phyloP scores from a whole-genome alignment of 2,113 vertebrate species.

The Hymenochirus boettgeri region DNA sequence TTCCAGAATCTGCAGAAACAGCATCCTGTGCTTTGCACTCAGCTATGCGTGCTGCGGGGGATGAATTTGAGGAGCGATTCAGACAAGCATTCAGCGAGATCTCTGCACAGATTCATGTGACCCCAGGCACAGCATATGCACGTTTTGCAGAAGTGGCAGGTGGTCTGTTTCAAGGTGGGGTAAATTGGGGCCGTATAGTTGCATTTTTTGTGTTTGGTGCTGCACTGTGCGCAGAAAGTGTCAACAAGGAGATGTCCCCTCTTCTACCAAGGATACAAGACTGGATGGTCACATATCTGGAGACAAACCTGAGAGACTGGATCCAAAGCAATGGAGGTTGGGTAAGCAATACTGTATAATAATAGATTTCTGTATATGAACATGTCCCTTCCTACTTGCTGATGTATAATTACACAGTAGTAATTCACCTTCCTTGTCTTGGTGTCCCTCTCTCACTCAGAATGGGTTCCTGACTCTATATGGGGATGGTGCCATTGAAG shows the following conservation, averaged over 20 bases:
- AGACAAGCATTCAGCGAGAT: slow-evolving; percentile 56
- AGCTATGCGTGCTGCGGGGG: slow-evolving; percentile 58
- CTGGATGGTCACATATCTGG: slow-evolving; percentile 61
- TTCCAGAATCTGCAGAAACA: slow-evolving; percentile 51
- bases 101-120: slow-evolving; percentile 57
- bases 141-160: slow-evolving; percentile 60
- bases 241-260: slow-evolving; percentile 60
- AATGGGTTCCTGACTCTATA: slow-evolving; percentile 59
- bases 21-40: slow-evolving; percentile 53
- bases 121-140: slow-evolving; percentile 54
- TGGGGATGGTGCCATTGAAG: slow-evolving; percentile 61
- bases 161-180: slow-evolving; percentile 58
- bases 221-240: slow-evolving; percentile 57
- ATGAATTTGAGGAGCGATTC: slow-evolving; percentile 61
- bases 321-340: slow-evolving; percentile 62
- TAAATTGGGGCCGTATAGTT: slow-evolving; percentile 61
- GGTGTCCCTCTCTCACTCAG: slow-evolving; percentile 53
- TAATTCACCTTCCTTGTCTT: slow-evolving; percentile 40
- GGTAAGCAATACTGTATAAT: slow-evolving; percentile 46
- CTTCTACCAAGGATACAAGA: slow-evolving; percentile 57
- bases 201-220: slow-evolving; percentile 64
- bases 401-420: not conserved
- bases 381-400: too few species aligned
- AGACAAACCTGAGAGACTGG: slow-evolving; percentile 56
- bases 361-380: too few species aligned